Evolutionary conservation across 2,888 invertebrate genomes (phyloP).

Genomic region (Hirtodrosophila confusa): DNA sequence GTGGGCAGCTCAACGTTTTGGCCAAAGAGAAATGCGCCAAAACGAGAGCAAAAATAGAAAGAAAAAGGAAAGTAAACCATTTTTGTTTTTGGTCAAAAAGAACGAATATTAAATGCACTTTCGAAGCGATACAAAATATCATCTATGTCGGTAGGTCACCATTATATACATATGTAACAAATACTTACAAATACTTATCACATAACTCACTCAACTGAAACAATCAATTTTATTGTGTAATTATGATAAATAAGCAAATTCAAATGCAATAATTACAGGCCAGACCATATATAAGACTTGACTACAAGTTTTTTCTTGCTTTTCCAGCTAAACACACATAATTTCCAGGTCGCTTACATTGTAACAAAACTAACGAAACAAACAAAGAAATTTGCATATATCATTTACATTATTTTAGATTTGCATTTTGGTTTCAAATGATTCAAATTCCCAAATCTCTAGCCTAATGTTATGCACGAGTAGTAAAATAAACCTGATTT

Average conservation of each 20-base stretch:
- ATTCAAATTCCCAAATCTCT: conserved; percentile 23
- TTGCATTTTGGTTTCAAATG: conserved; percentile 16
- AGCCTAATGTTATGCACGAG: conserved; percentile 37
- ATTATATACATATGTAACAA: too few species aligned
- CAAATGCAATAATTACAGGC: conserved; percentile 5
- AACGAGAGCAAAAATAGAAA: conserved; percentile 3
- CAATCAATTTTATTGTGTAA: conserved; percentile 13
- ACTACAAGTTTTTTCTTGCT: background rate
- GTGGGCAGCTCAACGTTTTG: conserved; percentile 17
- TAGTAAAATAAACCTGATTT: conserved; percentile 50
- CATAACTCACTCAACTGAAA: background rate
- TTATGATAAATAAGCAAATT: conserved; percentile 9
- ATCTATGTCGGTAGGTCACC: too few species aligned
- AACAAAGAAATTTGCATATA: conserved; percentile 9
- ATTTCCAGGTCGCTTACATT: conserved; percentile 33
- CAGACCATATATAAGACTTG: background rate
- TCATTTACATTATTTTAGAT: conserved; percentile 21
- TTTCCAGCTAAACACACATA: conserved; percentile 22
- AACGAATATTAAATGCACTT: conserved; percentile 27
- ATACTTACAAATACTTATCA: background rate
- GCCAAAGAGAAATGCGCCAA: conserved; percentile 31
- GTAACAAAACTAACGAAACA: conserved; percentile 1
- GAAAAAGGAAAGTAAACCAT: conserved; percentile 13
- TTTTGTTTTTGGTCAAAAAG: background rate
- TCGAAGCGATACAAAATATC: background rate